Conservation (phyloP, 2,113 vertebrate species). For the Accipiter cooperii region DNA sequence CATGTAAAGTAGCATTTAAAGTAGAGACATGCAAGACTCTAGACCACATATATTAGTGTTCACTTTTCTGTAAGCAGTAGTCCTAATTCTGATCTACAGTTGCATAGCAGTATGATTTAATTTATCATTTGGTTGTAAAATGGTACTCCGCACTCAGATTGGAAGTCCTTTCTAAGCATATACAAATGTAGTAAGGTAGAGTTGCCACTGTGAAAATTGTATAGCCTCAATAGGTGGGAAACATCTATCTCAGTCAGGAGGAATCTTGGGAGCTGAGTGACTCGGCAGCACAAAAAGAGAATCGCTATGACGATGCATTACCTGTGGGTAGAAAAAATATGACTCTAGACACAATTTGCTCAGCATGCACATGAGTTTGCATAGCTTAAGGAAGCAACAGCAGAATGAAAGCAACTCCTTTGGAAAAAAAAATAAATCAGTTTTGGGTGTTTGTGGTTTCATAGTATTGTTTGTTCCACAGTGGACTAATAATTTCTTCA, state of each 20-base stretch:
- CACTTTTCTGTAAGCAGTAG: not conserved
- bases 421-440: no score
- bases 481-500: not conserved
- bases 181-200: not conserved
- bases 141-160: not conserved
- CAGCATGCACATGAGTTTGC: not conserved
- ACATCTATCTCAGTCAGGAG: not conserved
- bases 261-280: not conserved
- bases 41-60: not conserved
- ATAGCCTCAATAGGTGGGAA: not conserved
- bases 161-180: not conserved
- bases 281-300: not conserved
- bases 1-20: not conserved
- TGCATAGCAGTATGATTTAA: not conserved
- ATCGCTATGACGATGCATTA: not conserved
- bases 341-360: not conserved
- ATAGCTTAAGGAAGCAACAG: not conserved
- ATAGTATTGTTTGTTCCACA: not conserved
- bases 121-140: not conserved
- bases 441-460: not conserved
- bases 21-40: not conserved
- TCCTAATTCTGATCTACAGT: not conserved
- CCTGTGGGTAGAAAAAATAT: not conserved
- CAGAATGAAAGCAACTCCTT: not conserved
- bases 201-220: not conserved